A percentile compares a stretch with the other conserved stretches of the same genome.
These are phyloP conservation scores for Tragulus kanchil DNA, from an alignment of 2,113 vertebrate genomes.

Conservation along the genomic window DNA sequence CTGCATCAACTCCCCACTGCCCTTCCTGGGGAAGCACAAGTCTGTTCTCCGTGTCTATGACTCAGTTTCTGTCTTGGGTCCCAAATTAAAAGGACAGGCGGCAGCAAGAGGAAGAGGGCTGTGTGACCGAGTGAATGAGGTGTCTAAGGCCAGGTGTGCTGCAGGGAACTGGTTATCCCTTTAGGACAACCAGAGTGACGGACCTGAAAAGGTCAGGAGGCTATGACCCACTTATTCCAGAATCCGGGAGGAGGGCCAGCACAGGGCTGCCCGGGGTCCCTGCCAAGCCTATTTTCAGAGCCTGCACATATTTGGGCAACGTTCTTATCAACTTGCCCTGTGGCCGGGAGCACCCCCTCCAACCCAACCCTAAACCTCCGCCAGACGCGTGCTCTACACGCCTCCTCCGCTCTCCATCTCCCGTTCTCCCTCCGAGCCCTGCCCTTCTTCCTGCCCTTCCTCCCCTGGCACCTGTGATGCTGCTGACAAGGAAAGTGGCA, in stretches of 20 bases:
- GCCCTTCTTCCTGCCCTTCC: neutral
- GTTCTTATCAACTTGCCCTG: conserved; percentile 45
- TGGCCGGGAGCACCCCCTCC: neutral
- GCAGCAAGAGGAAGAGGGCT: neutral
- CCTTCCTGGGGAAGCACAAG: neutral
- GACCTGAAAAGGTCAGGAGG: neutral
- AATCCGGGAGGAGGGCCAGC: neutral
- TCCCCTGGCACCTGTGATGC: neutral
- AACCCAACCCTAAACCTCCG: neutral
- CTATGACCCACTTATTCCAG: neutral
- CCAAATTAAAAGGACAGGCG: neutral
- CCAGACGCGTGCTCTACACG: neutral
- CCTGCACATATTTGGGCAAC: neutral
- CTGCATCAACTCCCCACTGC: too few species aligned
- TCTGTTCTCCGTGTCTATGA: neutral
- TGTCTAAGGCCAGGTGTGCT: neutral
- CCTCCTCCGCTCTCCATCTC: neutral
- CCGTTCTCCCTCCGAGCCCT: neutral
- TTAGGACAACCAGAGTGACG: neutral
- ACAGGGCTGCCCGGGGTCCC: neutral
- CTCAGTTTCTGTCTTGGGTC: neutral
- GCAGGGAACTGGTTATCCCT: neutral
- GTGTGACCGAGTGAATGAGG: too few species aligned
- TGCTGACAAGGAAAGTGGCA: neutral
- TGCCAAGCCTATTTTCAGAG: conserved; percentile 61